Percentiles rank a stretch among this genome's conserved stretches.
phyloP scores from a whole-genome alignment of 1,140 invertebrate species.

The Drosophila guanche region DNA sequence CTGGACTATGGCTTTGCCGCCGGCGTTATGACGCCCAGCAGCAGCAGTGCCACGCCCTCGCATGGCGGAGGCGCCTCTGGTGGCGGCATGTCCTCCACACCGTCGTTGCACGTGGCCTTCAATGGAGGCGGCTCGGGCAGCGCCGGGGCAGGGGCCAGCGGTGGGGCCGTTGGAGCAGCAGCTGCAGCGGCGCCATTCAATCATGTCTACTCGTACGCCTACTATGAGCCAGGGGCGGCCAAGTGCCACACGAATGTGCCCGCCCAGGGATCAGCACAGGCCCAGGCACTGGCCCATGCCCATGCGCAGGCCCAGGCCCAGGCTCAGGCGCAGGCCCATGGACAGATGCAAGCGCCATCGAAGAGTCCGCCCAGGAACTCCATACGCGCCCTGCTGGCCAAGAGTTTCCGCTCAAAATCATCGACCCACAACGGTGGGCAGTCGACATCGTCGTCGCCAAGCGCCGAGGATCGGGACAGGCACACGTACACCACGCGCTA shows the following conservation, averaged over 20 bases:
- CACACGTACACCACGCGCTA: constrained; percentile 91
- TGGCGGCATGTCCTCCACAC: constrained; percentile 53
- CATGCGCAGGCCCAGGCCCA: background rate
- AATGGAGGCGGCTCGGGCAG: constrained; percentile 42
- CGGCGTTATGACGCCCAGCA: constrained; percentile 72
- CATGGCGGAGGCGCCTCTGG: constrained; percentile 37
- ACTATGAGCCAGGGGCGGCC: constrained; percentile 88
- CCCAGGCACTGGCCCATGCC: background rate
- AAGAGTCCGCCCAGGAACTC: constrained; percentile 83
- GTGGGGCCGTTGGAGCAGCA: constrained; percentile 72
- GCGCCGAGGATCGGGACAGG: constrained; percentile 77
- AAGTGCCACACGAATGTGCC: constrained; percentile 86
- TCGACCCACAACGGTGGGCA: constrained; percentile 61
- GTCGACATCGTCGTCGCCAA: constrained; percentile 65
- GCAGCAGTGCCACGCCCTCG: constrained; percentile 64
- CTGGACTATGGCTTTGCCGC: constrained; percentile 80
- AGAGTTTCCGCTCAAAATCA: constrained; percentile 76
- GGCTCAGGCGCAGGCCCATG: constrained; percentile 5
- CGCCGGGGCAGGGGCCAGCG: constrained; percentile 22
- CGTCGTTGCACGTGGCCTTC: constrained; percentile 68
- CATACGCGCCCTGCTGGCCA: constrained; percentile 76
- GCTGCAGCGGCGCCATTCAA: constrained; percentile 63
- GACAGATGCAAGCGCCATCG: constrained; percentile 48
- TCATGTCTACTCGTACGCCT: constrained; percentile 90
- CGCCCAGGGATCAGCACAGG: constrained; percentile 53